Conservation (phyloP, 2,888 invertebrate species). For the Marasmarcha lunaedactyla region DNA sequence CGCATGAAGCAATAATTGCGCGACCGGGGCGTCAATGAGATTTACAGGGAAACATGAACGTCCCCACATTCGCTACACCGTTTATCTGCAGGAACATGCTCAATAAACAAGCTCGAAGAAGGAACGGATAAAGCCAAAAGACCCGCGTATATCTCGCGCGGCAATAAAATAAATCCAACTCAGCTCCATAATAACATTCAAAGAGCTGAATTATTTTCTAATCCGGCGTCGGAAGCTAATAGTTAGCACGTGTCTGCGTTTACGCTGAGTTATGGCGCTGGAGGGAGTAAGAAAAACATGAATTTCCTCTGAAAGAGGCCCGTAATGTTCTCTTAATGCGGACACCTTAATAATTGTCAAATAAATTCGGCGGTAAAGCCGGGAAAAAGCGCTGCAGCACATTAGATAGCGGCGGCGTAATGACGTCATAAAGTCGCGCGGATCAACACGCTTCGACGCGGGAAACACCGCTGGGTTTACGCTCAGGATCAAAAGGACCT, state of each 20-base stretch:
- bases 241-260: conserved; percentile 64
- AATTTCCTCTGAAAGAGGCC: conserved; percentile 37
- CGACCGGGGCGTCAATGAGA: conserved; percentile 50
- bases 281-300: conserved; percentile 66
- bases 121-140: conserved; percentile 55
- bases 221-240: conserved; percentile 63
- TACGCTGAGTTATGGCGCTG: conserved; percentile 53
- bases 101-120: conserved; percentile 56
- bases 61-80: conserved; percentile 39
- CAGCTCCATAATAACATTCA: conserved; percentile 64
- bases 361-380: conserved; percentile 57
- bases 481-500: too few relatives aligned
- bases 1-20: conserved; percentile 64
- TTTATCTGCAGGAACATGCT: conserved; percentile 34
- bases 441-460: conserved; percentile 18
- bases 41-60: conserved; percentile 45
- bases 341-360: conserved; percentile 68
- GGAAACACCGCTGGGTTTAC: conserved; percentile 9
- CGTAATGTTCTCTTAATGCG: conserved; percentile 59
- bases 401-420: conserved; percentile 33
- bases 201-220: conserved; percentile 68
- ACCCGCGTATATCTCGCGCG: conserved; percentile 51
- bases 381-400: conserved; percentile 42
- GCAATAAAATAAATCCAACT: conserved; percentile 66
- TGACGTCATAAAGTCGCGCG: conserved; percentile 48